These are phyloP conservation scores for Eledone cirrhosa DNA, from an alignment of 2,888 invertebrate genomes.

Conservation along the genomic window DNA sequence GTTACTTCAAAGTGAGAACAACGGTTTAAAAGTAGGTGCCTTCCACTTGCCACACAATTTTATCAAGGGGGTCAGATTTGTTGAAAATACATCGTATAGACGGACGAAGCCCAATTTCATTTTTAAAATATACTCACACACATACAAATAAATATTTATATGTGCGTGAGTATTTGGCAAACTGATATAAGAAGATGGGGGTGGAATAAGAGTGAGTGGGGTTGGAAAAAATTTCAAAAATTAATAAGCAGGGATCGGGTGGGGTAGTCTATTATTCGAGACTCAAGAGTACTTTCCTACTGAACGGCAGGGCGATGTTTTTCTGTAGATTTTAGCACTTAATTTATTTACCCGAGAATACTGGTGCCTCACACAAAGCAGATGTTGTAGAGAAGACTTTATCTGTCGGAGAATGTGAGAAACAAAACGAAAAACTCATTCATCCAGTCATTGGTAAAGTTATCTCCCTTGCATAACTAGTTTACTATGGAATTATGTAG, in stretches of 20 bases:
- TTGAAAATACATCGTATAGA: too few relatives aligned
- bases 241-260: too few relatives aligned
- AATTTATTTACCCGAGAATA: neutral
- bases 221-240: too few relatives aligned
- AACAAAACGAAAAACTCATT: too few relatives aligned
- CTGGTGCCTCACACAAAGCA: too few relatives aligned
- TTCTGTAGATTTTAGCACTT: neutral
- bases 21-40: neutral
- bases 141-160: neutral
- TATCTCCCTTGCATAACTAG: too few relatives aligned
- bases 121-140: neutral
- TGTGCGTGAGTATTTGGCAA: neutral
- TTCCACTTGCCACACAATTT: neutral
- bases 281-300: neutral
- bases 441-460: too few relatives aligned
- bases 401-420: too few relatives aligned
- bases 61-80: too few relatives aligned
- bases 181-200: neutral
- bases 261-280: too few relatives aligned
- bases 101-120: neutral
- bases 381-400: too few relatives aligned
- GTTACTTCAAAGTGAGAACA: neutral
- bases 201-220: neutral
- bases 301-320: neutral
- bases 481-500: too few relatives aligned